Evolutionary conservation across 2,888 invertebrate species (phyloP), one percentile per base, ranked within the genome.

Genomic region (Odontocerum albicorne): DNA sequence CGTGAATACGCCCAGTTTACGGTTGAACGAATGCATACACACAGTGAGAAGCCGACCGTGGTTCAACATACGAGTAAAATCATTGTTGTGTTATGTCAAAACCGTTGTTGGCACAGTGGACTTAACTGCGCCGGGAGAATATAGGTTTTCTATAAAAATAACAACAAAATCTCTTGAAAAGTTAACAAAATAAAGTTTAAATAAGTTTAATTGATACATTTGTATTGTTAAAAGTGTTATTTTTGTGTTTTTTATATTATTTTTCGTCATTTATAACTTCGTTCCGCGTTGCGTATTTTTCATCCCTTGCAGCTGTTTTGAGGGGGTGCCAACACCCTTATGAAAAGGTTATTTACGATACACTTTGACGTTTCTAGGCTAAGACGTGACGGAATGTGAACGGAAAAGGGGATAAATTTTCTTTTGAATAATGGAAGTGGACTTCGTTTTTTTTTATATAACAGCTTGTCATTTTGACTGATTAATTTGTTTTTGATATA

Each of bases 331-430:
- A n/a, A n/a, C n/a, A 43, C 21, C 36, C 27, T 21, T 21, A 39
- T 42, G 54, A 47, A 43, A 47, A 67, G 67, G 72, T 73, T 74
- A 76, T 77, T 76, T 76, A 75, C 73, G 73, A 72, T 73, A 70
- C 75, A 77, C 75, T 77, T 75, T 77, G 77, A 77, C 77, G 73
- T 77, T 54, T 49, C 49, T 55, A 22, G 55, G 39, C 42, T 42
- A 43, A 32, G 27, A 44, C 55, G 55, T 55, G 55, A 55, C 36
- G 49, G 49, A 49, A 55, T 55, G 43, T 49, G 32, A 55, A 22
- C 12, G 16, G 7, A 22, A 16, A 20, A 32, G 46, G 27, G 31
- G 45, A 19, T 16, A 33, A 39, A 12, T 35, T 12, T 20, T 35
- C n/a, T 27, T 31, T 20, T 15, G 10, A 17, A 46, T 46, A 45